Conservation (phyloP, 2,113 vertebrate species). For the Poeciliopsis occidentalis region DNA sequence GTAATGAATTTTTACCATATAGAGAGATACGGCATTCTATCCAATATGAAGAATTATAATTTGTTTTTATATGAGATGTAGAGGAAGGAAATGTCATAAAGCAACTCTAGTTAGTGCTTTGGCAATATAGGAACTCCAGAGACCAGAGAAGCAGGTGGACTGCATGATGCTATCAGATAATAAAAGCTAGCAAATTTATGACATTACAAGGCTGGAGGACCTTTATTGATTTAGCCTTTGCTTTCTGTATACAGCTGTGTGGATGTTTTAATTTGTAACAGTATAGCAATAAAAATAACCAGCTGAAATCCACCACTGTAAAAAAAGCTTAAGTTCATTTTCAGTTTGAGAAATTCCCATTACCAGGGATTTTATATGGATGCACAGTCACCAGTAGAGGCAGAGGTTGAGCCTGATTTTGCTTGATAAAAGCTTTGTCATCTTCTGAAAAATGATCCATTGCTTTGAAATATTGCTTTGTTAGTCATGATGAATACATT, state of each 20-base stretch:
- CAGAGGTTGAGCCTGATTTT: constrained; percentile 30
- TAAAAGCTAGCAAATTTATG: constrained; percentile 40
- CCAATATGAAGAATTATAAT: constrained; percentile 39
- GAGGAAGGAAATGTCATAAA: constrained; percentile 19
- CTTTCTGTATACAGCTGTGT: constrained; percentile 27
- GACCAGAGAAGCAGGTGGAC: constrained; percentile 37
- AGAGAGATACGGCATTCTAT: constrained; percentile 38
- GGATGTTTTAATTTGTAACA: constrained; percentile 54
- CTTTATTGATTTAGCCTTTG: constrained; percentile 29
- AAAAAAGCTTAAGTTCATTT: constrained; percentile 67
- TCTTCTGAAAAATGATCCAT: constrained; percentile 30
- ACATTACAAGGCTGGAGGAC: constrained; percentile 26
- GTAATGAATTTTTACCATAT: constrained; percentile 39
- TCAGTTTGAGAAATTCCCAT: constrained; percentile 62
- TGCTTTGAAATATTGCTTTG: constrained; percentile 44
- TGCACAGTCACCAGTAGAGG: constrained; percentile 51
- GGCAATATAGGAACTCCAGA: constrained; percentile 6
- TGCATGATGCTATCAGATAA: constrained; percentile 31
- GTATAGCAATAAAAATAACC: constrained; percentile 47
- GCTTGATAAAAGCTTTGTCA: constrained; percentile 34
- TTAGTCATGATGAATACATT: constrained; percentile 61
- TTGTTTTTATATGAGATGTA: constrained; percentile 38
- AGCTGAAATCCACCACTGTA: constrained; percentile 39
- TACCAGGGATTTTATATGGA: constrained; percentile 56
- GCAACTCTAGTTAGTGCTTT: constrained; percentile 13